These are phyloP conservation scores for Emydura subglobosa DNA, from an alignment of 2,113 vertebrate genomes.

Conservation along the genomic window DNA sequence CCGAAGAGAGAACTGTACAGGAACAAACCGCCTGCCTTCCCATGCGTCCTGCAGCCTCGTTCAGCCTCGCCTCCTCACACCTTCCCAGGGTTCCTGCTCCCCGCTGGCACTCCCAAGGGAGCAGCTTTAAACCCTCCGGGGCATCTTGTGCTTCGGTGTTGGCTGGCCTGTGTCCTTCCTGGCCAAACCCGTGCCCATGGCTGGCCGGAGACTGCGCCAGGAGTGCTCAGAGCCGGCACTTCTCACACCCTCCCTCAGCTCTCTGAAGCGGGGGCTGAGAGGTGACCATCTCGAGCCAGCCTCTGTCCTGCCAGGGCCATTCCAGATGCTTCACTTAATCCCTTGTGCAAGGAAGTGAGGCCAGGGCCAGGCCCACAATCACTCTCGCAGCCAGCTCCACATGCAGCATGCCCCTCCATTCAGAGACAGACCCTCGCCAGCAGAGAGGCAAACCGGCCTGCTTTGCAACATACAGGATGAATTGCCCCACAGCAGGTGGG, in stretches of 20 bases:
- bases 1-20: too few relatives aligned
- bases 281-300: too few relatives aligned
- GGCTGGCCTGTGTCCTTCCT: neutral
- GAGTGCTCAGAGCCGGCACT: too few relatives aligned
- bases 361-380: neutral
- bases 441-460: too few relatives aligned
- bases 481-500: neutral
- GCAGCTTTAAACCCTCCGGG: neutral
- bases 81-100: too few relatives aligned
- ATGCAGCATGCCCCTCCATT: neutral
- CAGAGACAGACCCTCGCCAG: too few relatives aligned
- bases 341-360: neutral
- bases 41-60: too few relatives aligned
- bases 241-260: neutral
- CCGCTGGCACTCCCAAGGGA: too few relatives aligned
- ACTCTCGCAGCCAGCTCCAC: too few relatives aligned
- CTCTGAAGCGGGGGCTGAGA: neutral
- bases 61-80: too few relatives aligned
- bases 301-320: neutral
- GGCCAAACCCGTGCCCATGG: neutral
- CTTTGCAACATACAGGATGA: neutral
- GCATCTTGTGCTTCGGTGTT: neutral
- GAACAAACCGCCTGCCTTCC: too few relatives aligned
- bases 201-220: neutral
- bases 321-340: neutral